phyloP scores from a whole-genome alignment of 2,888 invertebrate species.

The Platycheirus rosarum region DNA sequence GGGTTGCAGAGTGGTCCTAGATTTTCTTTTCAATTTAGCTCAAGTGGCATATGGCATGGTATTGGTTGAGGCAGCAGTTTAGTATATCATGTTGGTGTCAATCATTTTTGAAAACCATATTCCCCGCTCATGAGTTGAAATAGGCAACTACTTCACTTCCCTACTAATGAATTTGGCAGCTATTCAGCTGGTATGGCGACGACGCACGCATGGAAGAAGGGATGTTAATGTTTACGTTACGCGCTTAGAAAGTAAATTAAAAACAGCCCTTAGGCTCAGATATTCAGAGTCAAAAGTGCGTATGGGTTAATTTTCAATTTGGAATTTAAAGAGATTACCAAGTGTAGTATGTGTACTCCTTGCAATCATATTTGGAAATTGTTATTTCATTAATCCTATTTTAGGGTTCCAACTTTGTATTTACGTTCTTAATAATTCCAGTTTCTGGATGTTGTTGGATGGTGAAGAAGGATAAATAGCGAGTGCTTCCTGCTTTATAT shows the following conservation, averaged over 20 bases:
- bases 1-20: conserved; percentile 14
- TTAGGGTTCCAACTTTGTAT: not conserved
- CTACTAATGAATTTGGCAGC: conserved; percentile 20
- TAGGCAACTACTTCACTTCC: too few relatives aligned
- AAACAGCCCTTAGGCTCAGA: not conserved
- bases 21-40: conserved; percentile 8
- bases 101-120: conserved; percentile 60
- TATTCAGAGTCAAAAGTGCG: conserved; percentile 19
- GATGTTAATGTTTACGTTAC: conserved; percentile 12
- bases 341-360: not conserved
- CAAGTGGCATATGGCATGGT: conserved; percentile 49
- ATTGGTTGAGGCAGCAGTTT: conserved; percentile 12
- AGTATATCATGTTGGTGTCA: conserved; percentile 52
- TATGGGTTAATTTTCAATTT: conserved; percentile 16
- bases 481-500: not conserved
- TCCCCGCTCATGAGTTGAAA: conserved; percentile 13
- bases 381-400: not conserved
- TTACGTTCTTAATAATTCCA: not conserved
- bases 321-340: not conserved
- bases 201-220: not conserved
- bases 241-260: conserved; percentile 15
- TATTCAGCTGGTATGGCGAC: not conserved
- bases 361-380: not conserved
- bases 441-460: too few relatives aligned
- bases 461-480: not conserved